Evolutionary conservation across 2,888 invertebrate genomes (phyloP).

Genomic region (Hyposoter dolosus): DNA sequence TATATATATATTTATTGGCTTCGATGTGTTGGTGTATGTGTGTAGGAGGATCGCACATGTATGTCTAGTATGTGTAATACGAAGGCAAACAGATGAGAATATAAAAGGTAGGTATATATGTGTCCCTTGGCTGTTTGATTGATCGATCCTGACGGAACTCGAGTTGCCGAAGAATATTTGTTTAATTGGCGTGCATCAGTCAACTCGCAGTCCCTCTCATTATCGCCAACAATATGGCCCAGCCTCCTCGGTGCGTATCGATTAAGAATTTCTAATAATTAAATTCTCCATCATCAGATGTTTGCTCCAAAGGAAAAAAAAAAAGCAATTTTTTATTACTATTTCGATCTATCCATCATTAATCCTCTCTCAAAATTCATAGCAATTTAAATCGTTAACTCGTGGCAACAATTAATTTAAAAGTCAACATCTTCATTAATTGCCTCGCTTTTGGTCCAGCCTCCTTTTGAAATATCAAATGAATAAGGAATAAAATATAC

Average conservation of each 20-base stretch:
- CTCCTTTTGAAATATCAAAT: neutral
- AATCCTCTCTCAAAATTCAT: constrained; percentile 26
- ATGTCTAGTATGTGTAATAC: neutral
- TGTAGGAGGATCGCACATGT: neutral
- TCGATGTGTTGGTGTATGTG: neutral
- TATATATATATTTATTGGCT: neutral
- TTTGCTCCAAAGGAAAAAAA: constrained; percentile 6
- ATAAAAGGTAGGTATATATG: constrained; percentile 27
- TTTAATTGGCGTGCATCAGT: constrained; percentile 61
- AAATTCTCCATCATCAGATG: constrained; percentile 18
- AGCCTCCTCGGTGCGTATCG: constrained; percentile 10
- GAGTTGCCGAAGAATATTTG: constrained; percentile 54
- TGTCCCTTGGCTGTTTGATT: constrained; percentile 58
- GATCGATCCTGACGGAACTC: constrained; percentile 62
- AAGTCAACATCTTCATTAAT: constrained; percentile 55
- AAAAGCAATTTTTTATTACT: neutral
- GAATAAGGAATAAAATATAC: constrained; percentile 6
- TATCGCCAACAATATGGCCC: constrained; percentile 52
- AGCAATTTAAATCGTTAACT: constrained; percentile 42
- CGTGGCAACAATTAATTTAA: constrained; percentile 46
- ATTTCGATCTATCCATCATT: constrained; percentile 37
- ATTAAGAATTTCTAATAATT: constrained; percentile 46
- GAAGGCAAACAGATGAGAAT: too few relatives aligned
- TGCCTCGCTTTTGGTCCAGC: constrained; percentile 10
- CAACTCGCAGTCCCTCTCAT: constrained; percentile 41